Evolutionary conservation across 2,888 invertebrate genomes (phyloP).

Genomic region (Calameuta idolon): DNA sequence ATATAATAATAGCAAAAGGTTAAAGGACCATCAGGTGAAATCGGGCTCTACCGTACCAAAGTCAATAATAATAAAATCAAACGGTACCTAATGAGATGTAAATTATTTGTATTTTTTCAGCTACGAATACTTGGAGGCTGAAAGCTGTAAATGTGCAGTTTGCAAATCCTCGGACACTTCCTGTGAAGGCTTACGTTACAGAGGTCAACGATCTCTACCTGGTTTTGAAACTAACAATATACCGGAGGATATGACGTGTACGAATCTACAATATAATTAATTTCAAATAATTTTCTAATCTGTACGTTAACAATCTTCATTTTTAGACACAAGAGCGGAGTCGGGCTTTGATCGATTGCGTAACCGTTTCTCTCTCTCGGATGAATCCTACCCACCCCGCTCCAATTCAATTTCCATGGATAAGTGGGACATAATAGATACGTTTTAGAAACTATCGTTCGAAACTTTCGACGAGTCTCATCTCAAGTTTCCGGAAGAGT

Average conservation of each 20-base stretch:
- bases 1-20: background rate
- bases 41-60: background rate
- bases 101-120: background rate
- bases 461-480: background rate
- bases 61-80: background rate
- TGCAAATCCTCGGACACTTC: slow-evolving; percentile 79
- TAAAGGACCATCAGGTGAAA: background rate
- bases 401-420: background rate
- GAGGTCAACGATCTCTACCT: slow-evolving; percentile 66
- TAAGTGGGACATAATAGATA: background rate
- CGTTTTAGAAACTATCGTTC: background rate
- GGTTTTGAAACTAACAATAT: slow-evolving; percentile 4
- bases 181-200: slow-evolving; percentile 75
- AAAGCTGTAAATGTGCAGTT: slow-evolving; percentile 79
- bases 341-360: background rate
- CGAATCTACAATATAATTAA: background rate
- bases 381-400: background rate
- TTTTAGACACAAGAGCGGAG: background rate
- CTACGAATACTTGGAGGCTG: slow-evolving; percentile 84
- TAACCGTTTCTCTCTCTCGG: background rate
- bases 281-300: background rate
- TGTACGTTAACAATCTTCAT: background rate
- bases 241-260: background rate
- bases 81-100: background rate
- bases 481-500: background rate